Base-by-base conservation (phyloP, 2,113 vertebrate genomes). In the Paralichthys olivaceus region DNA sequence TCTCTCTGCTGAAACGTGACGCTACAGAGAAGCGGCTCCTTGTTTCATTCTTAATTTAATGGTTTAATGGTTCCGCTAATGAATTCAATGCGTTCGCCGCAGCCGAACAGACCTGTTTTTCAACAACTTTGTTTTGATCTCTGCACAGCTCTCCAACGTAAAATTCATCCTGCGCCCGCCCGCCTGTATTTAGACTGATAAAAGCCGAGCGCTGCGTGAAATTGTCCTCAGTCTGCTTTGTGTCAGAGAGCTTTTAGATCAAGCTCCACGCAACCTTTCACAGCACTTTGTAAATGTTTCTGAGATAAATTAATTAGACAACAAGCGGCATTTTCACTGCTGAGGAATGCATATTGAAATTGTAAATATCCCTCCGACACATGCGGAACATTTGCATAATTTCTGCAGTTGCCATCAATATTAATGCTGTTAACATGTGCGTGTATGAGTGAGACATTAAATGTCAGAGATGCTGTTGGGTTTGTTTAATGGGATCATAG, bases 181-280 rank as follows among this genome's bases (percentile, higher is more conserved):
- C 61, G 23, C 53, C 65, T 37, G 51, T 25, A 9, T 64, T 51
- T 15, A 49, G 29, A 15, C 49, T 34, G 80, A 85, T 87, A 68
- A 78, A 73, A 87, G 60, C 47, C 0, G 61, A 58, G 68, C 55
- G 1, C 76, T 1, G 80, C 57, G 70, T 77, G 83, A 79, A 81
- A 71, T 56, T 26, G 69, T 81, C 56, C 74, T 54, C 67, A 6
- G 54, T 73, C 79, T 81, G 81, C 81, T 84, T 60, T 17, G 63
- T 80, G 83, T 87, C 84, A 60, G 5, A 45, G 55, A 63, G 71
- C 61, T 65, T 86, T 86, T 40, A 73, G 62, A 84, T 89, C 75
- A 68, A 83, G 74, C 71, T 9, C 49, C 11, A 5, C 5, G 51
- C 69, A 73, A 62, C 80, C 79, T 88, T 88, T 84, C 54, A 19